phyloP scores from a whole-genome alignment of 2,113 vertebrate species.

The Lipophrys pholis region DNA sequence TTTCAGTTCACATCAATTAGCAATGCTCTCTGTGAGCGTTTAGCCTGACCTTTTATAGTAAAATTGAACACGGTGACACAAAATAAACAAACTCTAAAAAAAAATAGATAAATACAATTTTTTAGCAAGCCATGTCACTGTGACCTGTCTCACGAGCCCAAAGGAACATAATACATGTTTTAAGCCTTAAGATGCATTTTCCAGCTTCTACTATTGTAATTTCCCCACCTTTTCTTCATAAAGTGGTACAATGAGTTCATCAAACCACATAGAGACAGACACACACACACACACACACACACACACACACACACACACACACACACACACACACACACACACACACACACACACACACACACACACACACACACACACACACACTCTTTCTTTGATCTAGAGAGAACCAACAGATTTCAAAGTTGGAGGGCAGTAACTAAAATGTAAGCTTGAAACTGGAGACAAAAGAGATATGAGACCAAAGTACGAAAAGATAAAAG shows the following conservation, averaged over 20 bases:
- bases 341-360: background rate
- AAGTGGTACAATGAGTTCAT: too few species aligned
- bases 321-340: background rate
- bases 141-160: slow-evolving; percentile 33
- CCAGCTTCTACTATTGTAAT: background rate
- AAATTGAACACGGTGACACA: slow-evolving; percentile 33
- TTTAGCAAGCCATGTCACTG: slow-evolving; percentile 27
- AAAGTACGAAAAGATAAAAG: background rate
- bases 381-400: background rate
- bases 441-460: background rate
- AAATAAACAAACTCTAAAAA: slow-evolving; percentile 8
- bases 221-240: background rate
- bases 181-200: slow-evolving; percentile 3
- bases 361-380: background rate
- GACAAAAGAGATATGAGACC: background rate
- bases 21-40: slow-evolving; percentile 44
- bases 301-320: background rate
- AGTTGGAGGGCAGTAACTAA: background rate
- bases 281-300: too few species aligned
- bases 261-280: too few species aligned
- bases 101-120: background rate
- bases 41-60: slow-evolving; percentile 53
- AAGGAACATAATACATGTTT: slow-evolving; percentile 24
- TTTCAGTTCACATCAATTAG: slow-evolving; percentile 67
- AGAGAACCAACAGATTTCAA: slow-evolving; percentile 2